Percentiles rank a stretch among this genome's conserved stretches.
These are phyloP conservation scores for Neofelis nebulosa DNA, from an alignment of 2,113 vertebrate genomes.

Conservation along the genomic window DNA sequence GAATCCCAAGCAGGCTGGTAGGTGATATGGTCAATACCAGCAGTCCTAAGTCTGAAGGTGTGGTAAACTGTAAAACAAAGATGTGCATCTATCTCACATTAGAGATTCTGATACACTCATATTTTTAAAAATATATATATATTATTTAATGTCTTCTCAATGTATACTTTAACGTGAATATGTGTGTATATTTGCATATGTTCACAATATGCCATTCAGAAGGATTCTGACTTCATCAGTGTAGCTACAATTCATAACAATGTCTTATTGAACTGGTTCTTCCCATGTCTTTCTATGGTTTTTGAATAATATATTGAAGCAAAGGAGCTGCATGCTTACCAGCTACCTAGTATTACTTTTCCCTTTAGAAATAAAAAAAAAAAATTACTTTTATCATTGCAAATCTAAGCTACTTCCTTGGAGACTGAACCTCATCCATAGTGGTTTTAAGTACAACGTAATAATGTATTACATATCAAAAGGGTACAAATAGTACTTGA, in stretches of 20 bases:
- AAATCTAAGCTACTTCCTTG: slow-evolving; percentile 22
- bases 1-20: background rate
- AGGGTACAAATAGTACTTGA: background rate
- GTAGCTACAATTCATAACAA: background rate
- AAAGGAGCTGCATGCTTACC: background rate
- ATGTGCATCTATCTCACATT: background rate
- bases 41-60: background rate
- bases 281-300: background rate
- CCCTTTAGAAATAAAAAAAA: slow-evolving; percentile 4
- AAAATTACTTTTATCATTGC: slow-evolving; percentile 7
- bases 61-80: background rate
- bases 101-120: background rate
- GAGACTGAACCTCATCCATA: background rate
- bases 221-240: background rate
- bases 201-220: background rate
- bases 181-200: background rate
- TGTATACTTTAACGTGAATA: background rate
- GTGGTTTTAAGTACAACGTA: background rate
- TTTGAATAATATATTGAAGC: background rate
- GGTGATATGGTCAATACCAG: no score
- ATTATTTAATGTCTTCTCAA: background rate
- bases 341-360: slow-evolving; percentile 12
- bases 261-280: background rate
- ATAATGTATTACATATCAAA: background rate
- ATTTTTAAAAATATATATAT: background rate